phyloP scores from a whole-genome alignment of 2,888 invertebrate genomes.

The Itoplectis maculator region DNA sequence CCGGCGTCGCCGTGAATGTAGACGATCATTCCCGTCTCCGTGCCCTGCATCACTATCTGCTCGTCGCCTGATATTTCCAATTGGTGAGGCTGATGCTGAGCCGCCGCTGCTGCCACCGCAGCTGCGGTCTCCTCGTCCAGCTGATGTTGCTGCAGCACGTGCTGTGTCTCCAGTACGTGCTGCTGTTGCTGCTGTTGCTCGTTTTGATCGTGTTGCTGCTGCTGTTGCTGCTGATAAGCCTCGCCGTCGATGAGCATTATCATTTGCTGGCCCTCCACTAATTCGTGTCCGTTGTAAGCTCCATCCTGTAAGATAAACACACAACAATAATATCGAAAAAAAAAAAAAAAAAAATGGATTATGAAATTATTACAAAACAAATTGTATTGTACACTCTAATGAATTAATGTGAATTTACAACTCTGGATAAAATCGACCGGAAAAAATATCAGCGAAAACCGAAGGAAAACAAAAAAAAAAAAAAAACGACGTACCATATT shows the following conservation, averaged over 20 bases:
- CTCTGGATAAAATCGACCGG: too few relatives aligned
- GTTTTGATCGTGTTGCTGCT: constrained; percentile 48
- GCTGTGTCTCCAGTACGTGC: constrained; percentile 37
- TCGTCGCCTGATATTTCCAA: constrained; percentile 78
- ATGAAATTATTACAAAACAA: too few relatives aligned
- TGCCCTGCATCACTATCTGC: constrained; percentile 80
- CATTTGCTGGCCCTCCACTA: constrained; percentile 81
- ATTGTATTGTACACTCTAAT: too few relatives aligned
- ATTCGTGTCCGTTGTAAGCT: constrained; percentile 83
- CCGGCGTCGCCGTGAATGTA: constrained; percentile 80
- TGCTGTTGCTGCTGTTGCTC: constrained; percentile 53
- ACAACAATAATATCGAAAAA: too few relatives aligned
- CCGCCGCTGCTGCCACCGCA: too few relatives aligned
- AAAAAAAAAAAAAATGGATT: too few relatives aligned
- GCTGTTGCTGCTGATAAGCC: constrained; percentile 74
- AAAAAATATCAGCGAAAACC: too few relatives aligned
- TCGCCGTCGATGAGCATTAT: constrained; percentile 81
- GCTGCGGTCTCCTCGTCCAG: constrained; percentile 70
- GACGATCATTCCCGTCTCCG: constrained; percentile 81
- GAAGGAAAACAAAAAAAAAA: too few relatives aligned
- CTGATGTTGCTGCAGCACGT: constrained; percentile 77
- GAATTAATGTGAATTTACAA: too few relatives aligned
- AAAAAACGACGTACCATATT: constrained; percentile 36
- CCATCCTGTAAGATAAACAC: constrained; percentile 67
- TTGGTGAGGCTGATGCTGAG: constrained; percentile 78